Base-by-base conservation (phyloP, 2,888 invertebrate genomes). In the Zootermopsis nevadensis region DNA sequence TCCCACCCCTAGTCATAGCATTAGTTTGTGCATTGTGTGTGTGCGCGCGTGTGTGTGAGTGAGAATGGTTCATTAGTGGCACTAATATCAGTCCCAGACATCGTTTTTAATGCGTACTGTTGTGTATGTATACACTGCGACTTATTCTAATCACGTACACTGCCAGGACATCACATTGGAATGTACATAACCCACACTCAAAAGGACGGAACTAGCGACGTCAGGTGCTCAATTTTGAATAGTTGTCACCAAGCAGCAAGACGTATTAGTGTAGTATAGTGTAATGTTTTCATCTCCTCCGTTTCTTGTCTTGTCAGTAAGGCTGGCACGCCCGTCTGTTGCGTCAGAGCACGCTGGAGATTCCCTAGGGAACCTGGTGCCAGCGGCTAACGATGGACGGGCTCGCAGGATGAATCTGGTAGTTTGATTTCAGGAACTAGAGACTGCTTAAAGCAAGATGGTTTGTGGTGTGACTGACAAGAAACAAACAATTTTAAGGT, bases 221-320 rank as follows among this genome's bases (percentile, higher is more conserved):
- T 85, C 85, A 86, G 86, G 86, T 85, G 86, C 86, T 86, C 86
- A 86, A 86, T 86, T 86, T 85, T 85, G 81, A 83, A 85, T 86
- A 86, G 85, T 86, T 85, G 85, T 86, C 84, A 84, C 83, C 85
- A 82, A 83, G n/a, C 60, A 81, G 42, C 69, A 53, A 72, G 76
- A 83, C 74, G 48, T 83, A 80, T 72, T 79, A 83, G 81, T 77
- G 77, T 81, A 81, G 74, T 31, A 24, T 30, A 81, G 35, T 48
- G 69, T 33, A 79, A 80, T 80, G 67, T 80, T 82, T 79, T 80
- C 83, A 77, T 82, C 60, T 76, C 79, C 83, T 82, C 60, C 72
- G 55, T 79, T 72, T 84, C 82, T 84, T 79, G 83, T 82, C 81
- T 84, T 84, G 81, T 67, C 85, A 84, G 84, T 79, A 84, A 84